Base-by-base conservation (phyloP, 2,113 vertebrate genomes). In the Penelope pileata region DNA sequence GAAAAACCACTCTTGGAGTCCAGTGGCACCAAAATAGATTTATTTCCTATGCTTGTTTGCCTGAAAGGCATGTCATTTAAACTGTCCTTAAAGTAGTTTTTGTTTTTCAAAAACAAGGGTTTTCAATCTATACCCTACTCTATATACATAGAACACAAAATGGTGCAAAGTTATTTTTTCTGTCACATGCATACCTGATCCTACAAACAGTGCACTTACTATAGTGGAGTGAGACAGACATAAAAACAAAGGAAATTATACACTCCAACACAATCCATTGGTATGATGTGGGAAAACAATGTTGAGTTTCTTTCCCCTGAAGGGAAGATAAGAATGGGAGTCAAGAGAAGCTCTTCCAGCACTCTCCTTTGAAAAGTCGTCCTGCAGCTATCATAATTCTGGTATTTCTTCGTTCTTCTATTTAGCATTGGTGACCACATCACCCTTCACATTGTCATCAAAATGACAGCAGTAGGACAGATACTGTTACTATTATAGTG, bases 251-350 rank as follows among this genome's bases (percentile, higher is more conserved):
- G 51, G 15, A 62, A 78, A 60, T 78, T 32, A 56, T 8, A 16
- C 27, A 38, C 16, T 50, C 6, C 15, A 56, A 3, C 9, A 50
- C 4, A 32, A 59, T 47, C 30, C 2, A 2, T 18, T 67, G 10
- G 16, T 56, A 72, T 17, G 12, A 68, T 82, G 75, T 7, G 5
- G 10, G n/a, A 60, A 80, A 82, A 75, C 19, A 91, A 72, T 9
- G 32, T 4, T 81, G 17, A 58, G 9, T 66, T 83, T 58, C 34
- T 34, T 54, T 70, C 54, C 7, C 22, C 40, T 64, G 5, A 63
- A 75, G 16, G 10, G 2, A 6, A 59, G 7, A 3, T 42, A 38
- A 66, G 22, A 82, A 27, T 43, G 18, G 29, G 0, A 0, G 15
- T 27, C 50, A 85, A 60, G 13, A 26, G 34, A 90, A 75, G 17